These are phyloP conservation scores for Acomys russatus DNA, from an alignment of 2,797 vertebrate species.

Conservation along the genomic window DNA sequence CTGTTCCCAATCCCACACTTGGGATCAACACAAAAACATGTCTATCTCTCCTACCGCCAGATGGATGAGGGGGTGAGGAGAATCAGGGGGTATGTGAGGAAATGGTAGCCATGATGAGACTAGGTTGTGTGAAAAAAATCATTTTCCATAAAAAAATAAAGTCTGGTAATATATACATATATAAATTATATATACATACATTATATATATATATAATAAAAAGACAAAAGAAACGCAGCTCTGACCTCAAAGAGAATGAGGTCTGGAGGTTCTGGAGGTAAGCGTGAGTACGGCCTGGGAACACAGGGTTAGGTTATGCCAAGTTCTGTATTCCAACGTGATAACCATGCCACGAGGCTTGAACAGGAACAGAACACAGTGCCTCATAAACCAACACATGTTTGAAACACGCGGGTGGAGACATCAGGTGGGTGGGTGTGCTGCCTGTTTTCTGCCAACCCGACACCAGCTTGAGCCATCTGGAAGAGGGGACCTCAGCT, in stretches of 20 bases:
- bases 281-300: not conserved
- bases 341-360: not conserved
- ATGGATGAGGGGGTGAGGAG: no score
- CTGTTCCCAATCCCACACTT: no score
- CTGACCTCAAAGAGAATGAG: not conserved
- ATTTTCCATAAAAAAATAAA: not conserved
- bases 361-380: not conserved
- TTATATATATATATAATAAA: not conserved
- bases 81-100: no score
- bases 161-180: not conserved
- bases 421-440: no score
- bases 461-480: not conserved
- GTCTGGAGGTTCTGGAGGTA: not conserved
- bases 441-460: not conserved
- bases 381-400: not conserved
- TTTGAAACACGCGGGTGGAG: not conserved
- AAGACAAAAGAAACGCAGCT: not conserved
- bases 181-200: no score
- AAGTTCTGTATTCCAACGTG: not conserved
- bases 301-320: not conserved
- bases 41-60: no score
- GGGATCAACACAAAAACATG: no score
- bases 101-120: no score
- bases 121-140: no score
- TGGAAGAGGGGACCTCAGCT: not conserved